These are phyloP conservation scores for Thomomys bottae DNA, from an alignment of 2,113 vertebrate species.

Conservation along the genomic window DNA sequence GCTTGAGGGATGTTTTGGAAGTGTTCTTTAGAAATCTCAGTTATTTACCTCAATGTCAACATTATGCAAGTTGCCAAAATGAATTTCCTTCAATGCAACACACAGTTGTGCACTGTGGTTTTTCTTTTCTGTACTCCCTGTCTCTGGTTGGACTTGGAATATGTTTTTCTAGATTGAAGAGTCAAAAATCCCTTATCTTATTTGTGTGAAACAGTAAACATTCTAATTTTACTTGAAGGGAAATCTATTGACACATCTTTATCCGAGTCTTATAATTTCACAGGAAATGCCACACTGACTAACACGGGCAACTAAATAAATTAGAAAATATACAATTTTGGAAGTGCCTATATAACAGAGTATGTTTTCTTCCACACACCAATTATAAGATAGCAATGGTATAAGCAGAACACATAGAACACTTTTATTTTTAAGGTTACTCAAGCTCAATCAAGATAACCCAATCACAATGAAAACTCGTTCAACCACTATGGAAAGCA, in stretches of 20 bases:
- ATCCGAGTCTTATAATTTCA: slow-evolving; percentile 10
- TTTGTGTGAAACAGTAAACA: slow-evolving; percentile 70
- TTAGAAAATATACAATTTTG: not conserved
- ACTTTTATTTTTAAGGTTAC: slow-evolving; percentile 4
- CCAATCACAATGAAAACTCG: no score
- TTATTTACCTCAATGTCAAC: slow-evolving; percentile 50
- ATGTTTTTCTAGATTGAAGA: slow-evolving; percentile 69
- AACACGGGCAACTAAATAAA: slow-evolving; percentile 45
- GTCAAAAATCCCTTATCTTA: slow-evolving; percentile 58
- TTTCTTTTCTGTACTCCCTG: slow-evolving; percentile 56
- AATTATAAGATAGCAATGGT: slow-evolving; percentile 18
- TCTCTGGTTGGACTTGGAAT: slow-evolving; percentile 42
- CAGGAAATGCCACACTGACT: slow-evolving; percentile 73
- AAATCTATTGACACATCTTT: slow-evolving; percentile 62
- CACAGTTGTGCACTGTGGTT: slow-evolving; percentile 22
- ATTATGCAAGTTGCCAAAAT: slow-evolving; percentile 53
- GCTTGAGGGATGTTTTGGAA: slow-evolving; percentile 49
- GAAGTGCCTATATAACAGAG: slow-evolving; percentile 10
- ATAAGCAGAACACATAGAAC: slow-evolving; percentile 17
- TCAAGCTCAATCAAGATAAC: not conserved
- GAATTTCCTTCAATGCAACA: slow-evolving; percentile 49
- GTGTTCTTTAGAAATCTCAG: slow-evolving; percentile 43
- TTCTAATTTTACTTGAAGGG: slow-evolving; percentile 58
- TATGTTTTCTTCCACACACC: slow-evolving; percentile 53
- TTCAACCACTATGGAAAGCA: no score